Conservation (phyloP, 2,888 invertebrate genomes). For the Megamerina dolium region DNA sequence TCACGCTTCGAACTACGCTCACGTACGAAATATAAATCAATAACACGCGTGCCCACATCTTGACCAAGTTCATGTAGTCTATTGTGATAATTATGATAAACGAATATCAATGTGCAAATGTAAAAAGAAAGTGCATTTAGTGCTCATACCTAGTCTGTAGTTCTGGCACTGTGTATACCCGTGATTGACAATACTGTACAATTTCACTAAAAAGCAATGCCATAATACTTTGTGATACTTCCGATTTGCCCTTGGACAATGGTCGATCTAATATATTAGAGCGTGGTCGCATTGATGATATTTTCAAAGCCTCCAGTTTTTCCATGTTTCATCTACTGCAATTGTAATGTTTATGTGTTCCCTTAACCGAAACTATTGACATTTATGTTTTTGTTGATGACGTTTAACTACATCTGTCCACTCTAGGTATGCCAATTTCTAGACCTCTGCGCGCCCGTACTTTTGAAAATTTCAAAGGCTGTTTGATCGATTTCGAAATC, state of each 20-base stretch:
- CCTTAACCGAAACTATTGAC: too few relatives aligned
- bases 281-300: slow-evolving; percentile 44
- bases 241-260: slow-evolving; percentile 84
- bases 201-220: slow-evolving; percentile 96
- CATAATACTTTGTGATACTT: slow-evolving; percentile 87
- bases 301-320: slow-evolving; percentile 45
- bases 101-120: too few relatives aligned
- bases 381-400: too few relatives aligned
- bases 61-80: slow-evolving; percentile 92
- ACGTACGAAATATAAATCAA: slow-evolving; percentile 89
- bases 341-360: too few relatives aligned
- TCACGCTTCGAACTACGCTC: slow-evolving; percentile 93
- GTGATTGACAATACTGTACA: slow-evolving; percentile 96
- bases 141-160: slow-evolving; percentile 82
- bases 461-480: too few relatives aligned
- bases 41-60: slow-evolving; percentile 87
- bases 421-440: too few relatives aligned
- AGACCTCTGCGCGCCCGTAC: too few relatives aligned
- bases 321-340: slow-evolving; percentile 29
- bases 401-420: too few relatives aligned
- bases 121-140: too few relatives aligned
- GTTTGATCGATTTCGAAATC: too few relatives aligned
- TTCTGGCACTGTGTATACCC: slow-evolving; percentile 91
- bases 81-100: slow-evolving; percentile 25
- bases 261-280: slow-evolving; percentile 77